A percentile compares a stretch with the other conserved stretches of the same genome.
Evolutionary conservation across 2,888 invertebrate species (phyloP).

Genomic region (Neuroscelio doddi): DNA sequence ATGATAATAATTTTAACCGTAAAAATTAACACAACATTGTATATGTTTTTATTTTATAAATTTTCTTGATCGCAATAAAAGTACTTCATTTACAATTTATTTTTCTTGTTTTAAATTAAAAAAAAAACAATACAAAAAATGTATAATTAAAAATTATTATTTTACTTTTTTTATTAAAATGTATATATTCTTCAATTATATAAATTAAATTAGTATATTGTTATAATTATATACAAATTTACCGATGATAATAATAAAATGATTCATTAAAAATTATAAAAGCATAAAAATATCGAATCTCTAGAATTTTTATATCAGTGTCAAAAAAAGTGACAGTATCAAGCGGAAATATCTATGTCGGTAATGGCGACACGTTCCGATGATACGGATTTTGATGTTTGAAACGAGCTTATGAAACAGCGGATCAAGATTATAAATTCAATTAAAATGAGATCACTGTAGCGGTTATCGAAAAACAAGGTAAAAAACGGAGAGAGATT

Average conservation of each 20-base stretch:
- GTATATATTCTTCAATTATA: too few relatives aligned
- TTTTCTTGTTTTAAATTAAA: too few relatives aligned
- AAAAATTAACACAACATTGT: too few relatives aligned
- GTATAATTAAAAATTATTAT: too few relatives aligned
- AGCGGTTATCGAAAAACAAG: conserved; percentile 14
- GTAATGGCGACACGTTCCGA: conserved; percentile 19
- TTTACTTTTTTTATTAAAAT: too few relatives aligned
- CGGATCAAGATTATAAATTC: conserved; percentile 24
- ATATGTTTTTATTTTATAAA: too few relatives aligned
- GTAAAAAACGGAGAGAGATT: conserved; percentile 15
- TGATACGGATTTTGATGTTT: conserved; percentile 29
- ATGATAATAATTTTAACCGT: too few relatives aligned
- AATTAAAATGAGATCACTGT: conserved; percentile 31
- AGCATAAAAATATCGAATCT: background rate
- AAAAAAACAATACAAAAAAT: too few relatives aligned
- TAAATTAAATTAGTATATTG: too few relatives aligned
- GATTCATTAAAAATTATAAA: background rate
- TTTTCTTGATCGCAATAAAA: too few relatives aligned
- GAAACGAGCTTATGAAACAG: conserved; percentile 6
- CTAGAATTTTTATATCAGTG: background rate
- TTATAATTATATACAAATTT: too few relatives aligned
- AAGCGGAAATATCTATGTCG: background rate
- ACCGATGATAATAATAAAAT: background rate
- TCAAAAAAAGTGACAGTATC: background rate
- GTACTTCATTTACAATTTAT: too few relatives aligned